Base-by-base conservation (phyloP, 2,888 invertebrate genomes). In the Ectemnius continuus region DNA sequence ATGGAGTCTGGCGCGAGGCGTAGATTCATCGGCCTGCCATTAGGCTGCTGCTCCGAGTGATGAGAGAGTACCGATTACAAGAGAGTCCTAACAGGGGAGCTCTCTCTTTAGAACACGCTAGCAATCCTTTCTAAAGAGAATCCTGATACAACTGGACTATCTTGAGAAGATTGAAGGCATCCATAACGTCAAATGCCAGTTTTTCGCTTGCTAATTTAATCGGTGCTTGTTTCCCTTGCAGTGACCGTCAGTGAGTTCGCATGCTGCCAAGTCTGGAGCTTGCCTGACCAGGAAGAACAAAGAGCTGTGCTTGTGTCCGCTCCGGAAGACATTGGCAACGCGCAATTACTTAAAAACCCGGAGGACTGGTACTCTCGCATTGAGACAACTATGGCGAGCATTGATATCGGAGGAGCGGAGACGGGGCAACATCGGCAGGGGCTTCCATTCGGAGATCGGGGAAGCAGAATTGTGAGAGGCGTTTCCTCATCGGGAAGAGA, bases 291-390 rank as follows among this genome's bases (percentile, higher is more conserved):
- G 36, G 36, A 8, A 8, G 36, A 36, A 36, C 36, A 36, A 36
- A 8, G 36, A 36, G 36, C 36, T 8, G 4, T 36, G 36, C 8
- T 36, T 36, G 62, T 46, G 48, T 52, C 18, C 18, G 14, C 13
- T 26, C 52, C 48, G 62, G 57, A 66, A 58, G 23, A 58, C 23
- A 61, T 58, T 52, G 67, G 46, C 59, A 61, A 47, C 68, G 70
- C 18, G 79, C 83, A 86, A 85, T 85, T 83, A 85, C 84, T 85
- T 86, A 86, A 79, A 78, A 71, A 71, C 74, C 28, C 61, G 48
- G 61, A 59, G 36, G 47, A 16, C 57, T 14, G 28, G 28, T 20
- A 47, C 23, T 56, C 61, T 16, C n/a, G 71, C 61, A 18, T 58
- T 47, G 13, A 16, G 58, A 56, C 65, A 68, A 52, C 48, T 52